Percentiles rank a stretch among this genome's conserved stretches.
phyloP scores from a whole-genome alignment of 2,797 vertebrate species.

The Malurus leucopterus region DNA sequence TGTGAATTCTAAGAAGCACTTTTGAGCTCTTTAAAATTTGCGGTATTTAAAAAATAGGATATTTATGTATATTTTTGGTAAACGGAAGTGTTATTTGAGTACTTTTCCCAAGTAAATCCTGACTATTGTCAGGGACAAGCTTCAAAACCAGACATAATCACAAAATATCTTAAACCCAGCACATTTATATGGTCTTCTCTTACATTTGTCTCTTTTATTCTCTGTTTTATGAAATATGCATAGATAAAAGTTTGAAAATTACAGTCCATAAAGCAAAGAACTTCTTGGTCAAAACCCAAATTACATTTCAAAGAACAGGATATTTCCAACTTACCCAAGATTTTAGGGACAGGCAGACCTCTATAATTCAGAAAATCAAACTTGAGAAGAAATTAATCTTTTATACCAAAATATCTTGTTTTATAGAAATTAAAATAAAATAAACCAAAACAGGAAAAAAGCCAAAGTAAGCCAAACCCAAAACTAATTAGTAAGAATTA shows the following conservation, averaged over 20 bases:
- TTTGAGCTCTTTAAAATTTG: not conserved
- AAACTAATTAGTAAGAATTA: not conserved
- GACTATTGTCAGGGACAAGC: not conserved
- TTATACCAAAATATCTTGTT: not conserved
- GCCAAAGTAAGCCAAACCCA: not conserved
- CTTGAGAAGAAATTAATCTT: rapidly evolving
- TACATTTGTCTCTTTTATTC: not conserved
- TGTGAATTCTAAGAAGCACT: not conserved
- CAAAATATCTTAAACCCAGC: not conserved
- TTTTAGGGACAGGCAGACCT: not conserved
- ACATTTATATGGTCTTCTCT: not conserved
- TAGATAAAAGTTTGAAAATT: not conserved
- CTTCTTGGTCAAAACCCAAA: not conserved
- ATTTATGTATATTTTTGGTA: not conserved
- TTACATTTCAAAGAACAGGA: not conserved
- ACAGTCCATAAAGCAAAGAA: not conserved
- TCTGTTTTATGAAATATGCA: not conserved
- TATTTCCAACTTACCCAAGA: not conserved
- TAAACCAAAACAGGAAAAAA: not conserved
- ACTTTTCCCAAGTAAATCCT: not conserved
- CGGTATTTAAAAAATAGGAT: not conserved
- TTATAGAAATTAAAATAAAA: not conserved
- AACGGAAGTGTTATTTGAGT: not conserved
- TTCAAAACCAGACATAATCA: not conserved
- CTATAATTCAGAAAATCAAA: not conserved